Evolutionary conservation across 2,797 vertebrate genomes (phyloP), one percentile per base, ranked within the genome.

Genomic region (Alectoris magna): DNA sequence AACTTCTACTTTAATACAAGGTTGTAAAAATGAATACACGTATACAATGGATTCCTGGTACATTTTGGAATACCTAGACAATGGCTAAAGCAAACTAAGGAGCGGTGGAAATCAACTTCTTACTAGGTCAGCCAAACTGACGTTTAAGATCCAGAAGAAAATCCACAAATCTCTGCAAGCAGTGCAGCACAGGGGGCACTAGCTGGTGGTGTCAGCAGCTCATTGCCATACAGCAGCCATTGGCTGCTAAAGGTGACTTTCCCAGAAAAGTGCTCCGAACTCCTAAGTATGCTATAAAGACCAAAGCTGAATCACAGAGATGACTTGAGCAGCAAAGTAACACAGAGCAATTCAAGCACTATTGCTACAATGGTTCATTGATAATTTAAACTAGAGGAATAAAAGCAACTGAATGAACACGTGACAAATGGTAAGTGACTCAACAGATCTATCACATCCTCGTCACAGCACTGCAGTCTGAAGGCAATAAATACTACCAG

Each of bases 181-280:
- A 36, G 46, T 48, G 36, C 59, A 60, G 72, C 74, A 94, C 71
- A 91, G 70, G 76, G 59, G 48, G 19, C 11, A 5, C 72, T 21
- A 80, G 85, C 84, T 76, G 82, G 10, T 53, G 22, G 55, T 53
- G 38, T 41, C 78, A 86, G 68, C 59, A 92, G 79, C 64, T 88
- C 72, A 38, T 26, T 82, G 79, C 38, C 70, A 73, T 63, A 62
- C 60, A 87, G 55, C 22, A 34, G 59, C 4, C 43, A 39, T 66
- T 91, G 94, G 81, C 85, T 92, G 51, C 75, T 46, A 23, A 90
- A 79, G 64, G 53, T n/a, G 48, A 0, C 43, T 93, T 96, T 93
- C 89, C 85, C 71, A 90, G 94, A 92, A 94, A 95, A 88, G 43
- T 68, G 22, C 58, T 88, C 79, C 74, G 71, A 91, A 91, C 91